Conservation (phyloP, 2,113 vertebrate species). For the Ictalurus punctatus region DNA sequence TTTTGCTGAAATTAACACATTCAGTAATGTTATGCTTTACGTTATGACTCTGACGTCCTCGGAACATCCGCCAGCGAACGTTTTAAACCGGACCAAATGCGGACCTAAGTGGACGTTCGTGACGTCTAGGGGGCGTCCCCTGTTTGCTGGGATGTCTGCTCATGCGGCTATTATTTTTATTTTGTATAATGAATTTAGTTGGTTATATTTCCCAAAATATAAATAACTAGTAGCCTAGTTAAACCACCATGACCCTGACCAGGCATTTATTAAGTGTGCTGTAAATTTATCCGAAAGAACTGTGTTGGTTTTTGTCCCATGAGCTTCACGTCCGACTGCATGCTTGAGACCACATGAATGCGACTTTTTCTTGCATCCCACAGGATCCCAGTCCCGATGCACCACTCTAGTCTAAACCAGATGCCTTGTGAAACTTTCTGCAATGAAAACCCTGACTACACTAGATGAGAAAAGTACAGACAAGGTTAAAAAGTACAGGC, state of each 20-base stretch:
- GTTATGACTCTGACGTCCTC: no score
- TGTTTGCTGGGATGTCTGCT: background rate
- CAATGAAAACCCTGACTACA: no score
- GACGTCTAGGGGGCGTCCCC: no score
- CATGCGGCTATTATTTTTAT: no score
- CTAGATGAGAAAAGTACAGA: no score
- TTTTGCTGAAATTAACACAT: no score
- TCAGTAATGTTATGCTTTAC: no score
- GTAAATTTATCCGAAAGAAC: background rate
- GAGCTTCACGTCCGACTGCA: background rate
- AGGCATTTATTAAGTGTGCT: background rate
- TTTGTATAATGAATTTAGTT: no score
- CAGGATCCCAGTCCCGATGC: background rate
- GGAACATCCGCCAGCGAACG: no score
- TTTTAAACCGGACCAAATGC: no score
- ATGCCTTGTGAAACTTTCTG: background rate
- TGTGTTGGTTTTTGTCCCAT: background rate
- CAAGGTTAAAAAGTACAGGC: no score
- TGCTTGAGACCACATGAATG: background rate
- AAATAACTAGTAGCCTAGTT: background rate
- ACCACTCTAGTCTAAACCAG: background rate
- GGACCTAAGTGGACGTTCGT: no score
- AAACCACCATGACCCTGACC: background rate
- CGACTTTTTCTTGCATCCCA: background rate
- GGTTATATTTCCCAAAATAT: background rate